A percentile compares a stretch with the other conserved stretches of the same genome.
Evolutionary conservation across 2,113 vertebrate species (phyloP).

Genomic region (Pelobates fuscus): DNA sequence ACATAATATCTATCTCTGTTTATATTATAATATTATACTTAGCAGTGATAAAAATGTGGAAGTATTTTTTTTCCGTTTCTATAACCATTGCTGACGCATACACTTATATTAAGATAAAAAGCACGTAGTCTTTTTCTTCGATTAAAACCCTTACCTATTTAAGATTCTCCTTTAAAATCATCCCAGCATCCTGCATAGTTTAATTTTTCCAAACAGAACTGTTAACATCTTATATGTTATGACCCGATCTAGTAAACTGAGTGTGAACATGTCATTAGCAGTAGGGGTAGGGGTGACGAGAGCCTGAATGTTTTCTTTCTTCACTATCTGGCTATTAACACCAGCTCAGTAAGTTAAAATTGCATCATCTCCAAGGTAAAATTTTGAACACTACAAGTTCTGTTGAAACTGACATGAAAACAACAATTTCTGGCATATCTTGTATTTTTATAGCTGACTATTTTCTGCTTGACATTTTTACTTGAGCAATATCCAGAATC

Average conservation of each 20-base stretch:
- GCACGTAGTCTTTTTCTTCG: not conserved
- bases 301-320: constrained; percentile 35
- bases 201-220: not conserved
- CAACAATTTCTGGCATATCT: constrained; percentile 66
- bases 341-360: constrained; percentile 55
- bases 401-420: constrained; percentile 67
- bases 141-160: not conserved
- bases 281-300: not conserved
- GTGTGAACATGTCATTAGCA: constrained; percentile 21
- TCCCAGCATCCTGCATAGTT: not conserved
- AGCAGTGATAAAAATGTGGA: no score
- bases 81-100: no score
- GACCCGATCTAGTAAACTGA: constrained; percentile 3
- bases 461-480: constrained; percentile 72
- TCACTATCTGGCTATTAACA: constrained; percentile 44
- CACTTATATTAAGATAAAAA: no score
- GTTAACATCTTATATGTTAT: constrained; percentile 18
- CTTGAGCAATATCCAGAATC: constrained; percentile 78
- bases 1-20: no score
- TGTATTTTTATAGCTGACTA: constrained; percentile 78
- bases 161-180: not conserved
- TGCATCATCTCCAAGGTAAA: constrained; percentile 54
- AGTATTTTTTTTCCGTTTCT: no score
- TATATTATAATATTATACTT: no score
- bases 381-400: constrained; percentile 59